These are phyloP conservation scores for Syngnathoides biaculeatus DNA, from an alignment of 2,113 vertebrate genomes.

Conservation along the genomic window DNA sequence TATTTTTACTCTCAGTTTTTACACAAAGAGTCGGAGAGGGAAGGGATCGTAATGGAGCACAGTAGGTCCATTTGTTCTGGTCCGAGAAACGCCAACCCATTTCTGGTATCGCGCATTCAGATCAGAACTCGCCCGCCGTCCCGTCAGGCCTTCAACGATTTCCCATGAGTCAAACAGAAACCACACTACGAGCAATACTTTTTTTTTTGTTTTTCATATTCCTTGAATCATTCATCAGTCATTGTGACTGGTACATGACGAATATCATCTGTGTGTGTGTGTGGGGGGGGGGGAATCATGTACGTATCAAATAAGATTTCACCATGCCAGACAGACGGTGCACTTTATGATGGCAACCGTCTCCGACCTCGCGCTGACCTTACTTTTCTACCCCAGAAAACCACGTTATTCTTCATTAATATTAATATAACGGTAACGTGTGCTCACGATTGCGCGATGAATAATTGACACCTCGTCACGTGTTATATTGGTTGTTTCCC, in stretches of 20 bases:
- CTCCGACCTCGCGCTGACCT: neutral
- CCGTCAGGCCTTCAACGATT: conserved; percentile 24
- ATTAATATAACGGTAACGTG: too few relatives aligned
- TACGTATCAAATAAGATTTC: neutral
- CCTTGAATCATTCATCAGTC: too few relatives aligned
- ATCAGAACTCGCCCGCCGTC: conserved; percentile 44
- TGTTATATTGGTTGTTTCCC: too few relatives aligned
- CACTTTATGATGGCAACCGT: neutral
- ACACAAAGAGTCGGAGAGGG: conserved; percentile 12
- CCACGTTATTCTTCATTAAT: neutral
- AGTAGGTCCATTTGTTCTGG: conserved; percentile 7
- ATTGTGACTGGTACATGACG: neutral
- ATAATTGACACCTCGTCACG: too few relatives aligned
- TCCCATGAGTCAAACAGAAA: conserved; percentile 22
- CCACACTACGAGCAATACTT: neutral
- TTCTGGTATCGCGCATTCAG: conserved; percentile 52
- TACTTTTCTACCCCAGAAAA: neutral
- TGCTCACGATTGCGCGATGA: too few relatives aligned
- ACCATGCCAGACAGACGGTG: neutral
- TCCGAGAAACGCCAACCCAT: conserved; percentile 26
- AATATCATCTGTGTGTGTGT: neutral
- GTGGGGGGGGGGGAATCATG: too few relatives aligned
- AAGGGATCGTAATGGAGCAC: conserved; percentile 19
- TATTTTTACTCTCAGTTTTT: neutral
- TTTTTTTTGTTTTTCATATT: too few relatives aligned